phyloP scores from a whole-genome alignment of 2,797 vertebrate species.

The Nannoperca obscura region DNA sequence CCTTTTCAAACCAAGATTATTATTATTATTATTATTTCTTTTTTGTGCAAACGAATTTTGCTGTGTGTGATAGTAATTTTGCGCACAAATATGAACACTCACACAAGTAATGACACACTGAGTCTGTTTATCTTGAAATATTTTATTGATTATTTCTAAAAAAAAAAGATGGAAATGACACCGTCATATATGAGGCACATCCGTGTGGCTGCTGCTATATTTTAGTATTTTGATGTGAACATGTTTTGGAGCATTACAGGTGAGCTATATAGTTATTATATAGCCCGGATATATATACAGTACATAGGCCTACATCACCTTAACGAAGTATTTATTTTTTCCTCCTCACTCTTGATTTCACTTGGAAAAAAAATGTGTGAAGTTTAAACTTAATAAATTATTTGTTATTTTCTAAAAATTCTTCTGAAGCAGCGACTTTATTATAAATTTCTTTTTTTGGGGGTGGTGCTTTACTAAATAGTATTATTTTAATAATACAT shows the following conservation, averaged over 20 bases:
- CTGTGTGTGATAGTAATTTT: slow-evolving; percentile 55
- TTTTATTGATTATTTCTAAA: slow-evolving; percentile 58
- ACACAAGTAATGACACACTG: slow-evolving; percentile 61
- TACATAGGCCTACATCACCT: slow-evolving; percentile 56
- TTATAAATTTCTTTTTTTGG: slow-evolving; percentile 33
- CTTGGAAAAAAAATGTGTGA: slow-evolving; percentile 80
- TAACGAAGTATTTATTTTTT: slow-evolving; percentile 65
- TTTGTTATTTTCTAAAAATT: slow-evolving; percentile 78
- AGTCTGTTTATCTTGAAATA: slow-evolving; percentile 61
- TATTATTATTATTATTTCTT: not conserved
- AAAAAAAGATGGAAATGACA: slow-evolving; percentile 53
- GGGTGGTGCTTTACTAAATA: slow-evolving; percentile 6
- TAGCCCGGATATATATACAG: slow-evolving; percentile 42
- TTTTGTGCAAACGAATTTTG: slow-evolving; percentile 26
- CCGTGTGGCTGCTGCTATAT: slow-evolving; percentile 80
- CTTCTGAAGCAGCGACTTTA: slow-evolving; percentile 28
- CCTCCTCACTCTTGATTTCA: slow-evolving; percentile 77
- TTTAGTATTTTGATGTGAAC: slow-evolving; percentile 80
- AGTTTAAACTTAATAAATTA: slow-evolving; percentile 83
- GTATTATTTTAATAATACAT: not conserved
- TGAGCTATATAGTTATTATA: slow-evolving; percentile 60
- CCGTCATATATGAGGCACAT: slow-evolving; percentile 63
- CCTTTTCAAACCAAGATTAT: slow-evolving; percentile 26
- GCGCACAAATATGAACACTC: slow-evolving; percentile 56
- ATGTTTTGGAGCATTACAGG: slow-evolving; percentile 69